Base-by-base conservation (phyloP, 2,888 invertebrate species). In the Campoplex capitator region DNA sequence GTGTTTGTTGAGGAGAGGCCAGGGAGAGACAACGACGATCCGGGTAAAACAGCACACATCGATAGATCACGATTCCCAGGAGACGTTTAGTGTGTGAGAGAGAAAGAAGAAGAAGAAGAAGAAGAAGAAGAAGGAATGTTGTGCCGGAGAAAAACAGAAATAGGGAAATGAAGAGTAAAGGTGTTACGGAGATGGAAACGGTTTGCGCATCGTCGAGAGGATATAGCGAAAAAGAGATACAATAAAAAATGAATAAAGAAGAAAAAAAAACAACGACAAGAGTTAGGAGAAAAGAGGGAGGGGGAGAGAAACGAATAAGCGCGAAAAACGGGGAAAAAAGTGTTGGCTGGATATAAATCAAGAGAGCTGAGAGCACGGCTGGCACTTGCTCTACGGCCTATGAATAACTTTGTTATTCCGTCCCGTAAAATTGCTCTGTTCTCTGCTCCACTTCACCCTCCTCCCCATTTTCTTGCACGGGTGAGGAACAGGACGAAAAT, bases 361-460 rank as follows among this genome's bases (percentile, higher is more conserved):
- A 89, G 88, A 62, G 85, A 83, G 85, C 83, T 48, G 75, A 48
- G 82, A 56, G 79, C 67, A 71, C 80, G 84, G 84, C 86, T 76
- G 85, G 86, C 82, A 82, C 86, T 88, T 84, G 84, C 84, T 84
- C 84, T 74, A 78, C 84, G 87, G 87, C 84, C 88, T 88, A 89
- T 88, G 88, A 88, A 89, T 89, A 89, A 89, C 89, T 89, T 89
- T 89, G 88, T 89, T 89, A 89, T 88, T 89, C 87, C 88, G 85
- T 86, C 86, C 84, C 88, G 88, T 86, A 87, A 87, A 89, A 89
- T 87, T 85, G 86, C 86, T 89, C 84, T 89, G 88, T 91, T 88
- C 84, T 85, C 85, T 62, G 32, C 62, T 86, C 83, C 83, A 70
- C 76, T 87, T 76, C 77, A 83, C 81, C 79, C 84, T 80, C 81